Evolutionary conservation across 1,140 invertebrate species (phyloP).

Genomic region (Diorhabda elongata): DNA sequence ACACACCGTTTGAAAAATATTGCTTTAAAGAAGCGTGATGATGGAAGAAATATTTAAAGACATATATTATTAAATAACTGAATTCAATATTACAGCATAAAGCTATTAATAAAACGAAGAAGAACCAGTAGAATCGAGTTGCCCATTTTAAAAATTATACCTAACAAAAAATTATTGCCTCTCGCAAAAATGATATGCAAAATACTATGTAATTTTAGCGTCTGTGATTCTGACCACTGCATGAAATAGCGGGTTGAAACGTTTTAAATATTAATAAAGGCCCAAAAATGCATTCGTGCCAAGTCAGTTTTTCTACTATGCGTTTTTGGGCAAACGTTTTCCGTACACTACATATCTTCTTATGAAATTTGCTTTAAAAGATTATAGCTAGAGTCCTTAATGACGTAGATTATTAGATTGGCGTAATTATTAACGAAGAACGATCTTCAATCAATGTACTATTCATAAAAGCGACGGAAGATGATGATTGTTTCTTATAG

Average conservation of each 20-base stretch:
- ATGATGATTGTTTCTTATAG: neutral
- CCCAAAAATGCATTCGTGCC: constrained; percentile 42
- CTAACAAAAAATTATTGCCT: constrained; percentile 42
- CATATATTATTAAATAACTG: constrained; percentile 31
- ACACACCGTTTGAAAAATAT: too few relatives aligned
- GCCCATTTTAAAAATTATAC: constrained; percentile 41
- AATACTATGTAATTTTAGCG: constrained; percentile 43
- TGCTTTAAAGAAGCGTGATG: too few relatives aligned
- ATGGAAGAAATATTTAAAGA: constrained; percentile 20
- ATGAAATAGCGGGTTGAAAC: constrained; percentile 37
- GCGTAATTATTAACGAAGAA: too few relatives aligned
- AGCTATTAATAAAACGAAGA: constrained; percentile 30
- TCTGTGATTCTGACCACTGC: constrained; percentile 39
- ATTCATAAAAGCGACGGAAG: constrained; percentile 16
- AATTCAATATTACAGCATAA: constrained; percentile 32
- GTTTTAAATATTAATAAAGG: constrained; percentile 42
- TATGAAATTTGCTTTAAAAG: neutral
- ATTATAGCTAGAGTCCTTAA: neutral
- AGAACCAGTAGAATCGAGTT: constrained; percentile 14
- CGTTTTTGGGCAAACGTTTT: constrained; percentile 23
- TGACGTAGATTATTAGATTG: too few relatives aligned
- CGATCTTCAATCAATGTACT: neutral
- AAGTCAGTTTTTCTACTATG: constrained; percentile 35
- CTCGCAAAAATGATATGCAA: constrained; percentile 45
- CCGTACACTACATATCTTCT: neutral